Percentiles rank a stretch among this genome's conserved stretches.
Evolutionary conservation across 2,113 vertebrate genomes (phyloP).

Genomic region (Tamias sibiricus): DNA sequence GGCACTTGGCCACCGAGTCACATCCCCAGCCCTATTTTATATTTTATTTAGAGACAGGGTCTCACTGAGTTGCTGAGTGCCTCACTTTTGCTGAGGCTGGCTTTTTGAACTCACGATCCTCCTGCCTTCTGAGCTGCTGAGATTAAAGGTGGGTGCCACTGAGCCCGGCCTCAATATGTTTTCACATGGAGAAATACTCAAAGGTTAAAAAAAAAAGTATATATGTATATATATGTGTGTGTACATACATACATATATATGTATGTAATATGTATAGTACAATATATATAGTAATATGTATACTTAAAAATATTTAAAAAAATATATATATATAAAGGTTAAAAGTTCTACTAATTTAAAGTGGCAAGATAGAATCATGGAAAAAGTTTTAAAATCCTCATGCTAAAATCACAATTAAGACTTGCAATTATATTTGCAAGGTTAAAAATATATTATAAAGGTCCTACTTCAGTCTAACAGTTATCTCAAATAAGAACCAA

Average conservation of each 20-base stretch:
- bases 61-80: too few species aligned
- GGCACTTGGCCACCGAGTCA: too few species aligned
- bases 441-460: conserved; percentile 9
- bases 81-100: too few species aligned
- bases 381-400: conserved; percentile 7
- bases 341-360: not conserved
- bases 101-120: too few species aligned
- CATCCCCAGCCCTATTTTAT: too few species aligned
- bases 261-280: too few species aligned
- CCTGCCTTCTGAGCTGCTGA: too few species aligned
- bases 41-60: too few species aligned
- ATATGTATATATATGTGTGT: not conserved
- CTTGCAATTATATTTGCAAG: not conserved
- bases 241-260: too few species aligned
- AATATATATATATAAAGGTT: not conserved
- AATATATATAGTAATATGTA: too few species aligned
- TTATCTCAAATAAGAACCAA: conserved; percentile 25
- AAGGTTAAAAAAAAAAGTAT: not conserved
- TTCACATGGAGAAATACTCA: not conserved
- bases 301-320: too few species aligned
- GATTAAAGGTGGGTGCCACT: too few species aligned
- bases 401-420: not conserved
- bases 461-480: not conserved
- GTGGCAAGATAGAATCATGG: not conserved
- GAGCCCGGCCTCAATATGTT: not conserved